These are phyloP conservation scores for Dolichotis patagonum DNA, from an alignment of 2,113 vertebrate species.

Conservation along the genomic window DNA sequence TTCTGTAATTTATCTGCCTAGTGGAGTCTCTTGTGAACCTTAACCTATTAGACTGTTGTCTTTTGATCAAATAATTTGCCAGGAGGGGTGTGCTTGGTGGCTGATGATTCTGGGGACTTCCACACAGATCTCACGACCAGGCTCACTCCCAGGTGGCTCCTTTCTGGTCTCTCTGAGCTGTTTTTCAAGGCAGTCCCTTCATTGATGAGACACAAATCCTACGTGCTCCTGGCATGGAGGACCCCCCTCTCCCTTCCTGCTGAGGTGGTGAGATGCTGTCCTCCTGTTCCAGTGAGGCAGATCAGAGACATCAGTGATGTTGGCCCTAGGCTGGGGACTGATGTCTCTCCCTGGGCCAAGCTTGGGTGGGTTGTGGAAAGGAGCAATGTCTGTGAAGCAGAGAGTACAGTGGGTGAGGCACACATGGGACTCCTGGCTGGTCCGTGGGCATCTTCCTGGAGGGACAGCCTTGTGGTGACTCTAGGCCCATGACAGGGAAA, in stretches of 20 bases:
- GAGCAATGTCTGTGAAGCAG: accelerated
- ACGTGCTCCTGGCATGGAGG: accelerated
- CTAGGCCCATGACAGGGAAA: neutral
- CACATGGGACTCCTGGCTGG: neutral
- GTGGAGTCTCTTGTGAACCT: neutral
- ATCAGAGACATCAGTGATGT: accelerated
- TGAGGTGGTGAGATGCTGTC: neutral
- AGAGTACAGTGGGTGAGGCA: accelerated
- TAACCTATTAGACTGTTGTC: neutral
- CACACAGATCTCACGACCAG: too few relatives aligned
- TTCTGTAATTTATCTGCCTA: neutral
- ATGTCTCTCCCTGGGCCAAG: accelerated
- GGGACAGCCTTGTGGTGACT: neutral
- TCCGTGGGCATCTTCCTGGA: accelerated
- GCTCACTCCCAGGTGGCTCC: neutral
- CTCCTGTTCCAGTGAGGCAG: neutral
- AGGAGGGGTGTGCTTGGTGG: neutral
- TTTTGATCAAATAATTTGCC: neutral
- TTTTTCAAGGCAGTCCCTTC: neutral
- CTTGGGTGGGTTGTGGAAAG: neutral
- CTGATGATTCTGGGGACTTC: accelerated
- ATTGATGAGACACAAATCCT: accelerated
- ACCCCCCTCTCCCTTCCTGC: neutral
- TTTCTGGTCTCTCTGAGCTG: neutral
- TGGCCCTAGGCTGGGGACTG: accelerated